phyloP scores from a whole-genome alignment of 2,888 invertebrate genomes.

The Drosophila maculinotata region DNA sequence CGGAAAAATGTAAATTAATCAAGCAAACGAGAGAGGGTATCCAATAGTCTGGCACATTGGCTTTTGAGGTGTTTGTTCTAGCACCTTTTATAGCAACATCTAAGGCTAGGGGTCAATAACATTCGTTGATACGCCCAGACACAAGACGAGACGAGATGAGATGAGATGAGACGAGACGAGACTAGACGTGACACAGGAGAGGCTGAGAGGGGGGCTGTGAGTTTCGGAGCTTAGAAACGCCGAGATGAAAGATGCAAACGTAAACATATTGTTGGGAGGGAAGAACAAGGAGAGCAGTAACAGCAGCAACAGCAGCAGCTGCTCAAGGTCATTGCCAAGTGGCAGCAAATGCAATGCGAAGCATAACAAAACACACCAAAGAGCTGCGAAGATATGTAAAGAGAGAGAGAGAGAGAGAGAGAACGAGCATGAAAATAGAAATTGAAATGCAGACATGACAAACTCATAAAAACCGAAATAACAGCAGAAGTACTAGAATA shows the following conservation, averaged over 20 bases:
- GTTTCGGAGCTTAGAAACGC: background rate
- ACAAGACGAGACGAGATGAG: conserved; percentile 2
- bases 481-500: conserved; percentile 31
- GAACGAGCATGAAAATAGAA: conserved; percentile 37
- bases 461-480: conserved; percentile 33
- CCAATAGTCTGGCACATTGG: background rate
- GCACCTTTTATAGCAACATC: conserved; percentile 11
- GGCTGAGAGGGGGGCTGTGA: background rate
- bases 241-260: background rate
- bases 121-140: conserved; percentile 38
- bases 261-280: background rate
- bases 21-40: conserved; percentile 28
- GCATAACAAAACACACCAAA: background rate
- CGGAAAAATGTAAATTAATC: background rate
- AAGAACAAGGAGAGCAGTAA: background rate
- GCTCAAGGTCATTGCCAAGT: conserved; percentile 71
- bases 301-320: conserved; percentile 27
- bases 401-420: background rate
- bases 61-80: background rate
- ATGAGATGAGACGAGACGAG: background rate
- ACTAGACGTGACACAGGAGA: background rate
- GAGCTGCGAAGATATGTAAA: background rate
- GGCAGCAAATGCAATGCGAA: conserved; percentile 33
- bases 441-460: conserved; percentile 48
- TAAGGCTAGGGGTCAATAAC: conserved; percentile 57